A percentile compares a stretch with the other conserved stretches of the same genome.
These are phyloP conservation scores for Ceratina japonica DNA, from an alignment of 1,140 invertebrate genomes.

Conservation along the genomic window DNA sequence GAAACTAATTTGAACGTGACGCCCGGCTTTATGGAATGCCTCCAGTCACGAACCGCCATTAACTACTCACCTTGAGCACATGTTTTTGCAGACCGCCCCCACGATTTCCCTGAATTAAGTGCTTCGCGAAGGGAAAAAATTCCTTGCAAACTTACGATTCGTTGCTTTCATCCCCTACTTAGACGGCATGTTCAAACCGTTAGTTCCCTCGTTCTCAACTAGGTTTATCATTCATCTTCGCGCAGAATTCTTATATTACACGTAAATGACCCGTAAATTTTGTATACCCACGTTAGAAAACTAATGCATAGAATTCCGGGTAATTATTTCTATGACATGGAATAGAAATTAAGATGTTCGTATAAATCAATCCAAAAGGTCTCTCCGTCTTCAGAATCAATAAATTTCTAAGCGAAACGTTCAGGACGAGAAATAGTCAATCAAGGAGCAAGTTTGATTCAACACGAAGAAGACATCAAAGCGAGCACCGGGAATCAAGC, in stretches of 20 bases:
- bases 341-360: not conserved
- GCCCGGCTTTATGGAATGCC: conserved; percentile 36
- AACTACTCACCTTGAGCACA: conserved; percentile 23
- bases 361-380: too few species aligned
- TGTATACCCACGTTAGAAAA: too few species aligned
- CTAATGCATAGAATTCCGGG: too few species aligned
- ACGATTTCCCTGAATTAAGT: conserved; percentile 13
- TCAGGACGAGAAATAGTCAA: not conserved
- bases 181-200: not conserved
- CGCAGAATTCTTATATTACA: too few species aligned
- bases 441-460: not conserved
- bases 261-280: too few species aligned
- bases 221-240: not conserved
- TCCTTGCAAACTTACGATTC: not conserved
- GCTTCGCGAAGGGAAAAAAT: not conserved
- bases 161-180: not conserved
- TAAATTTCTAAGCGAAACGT: not conserved
- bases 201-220: not conserved
- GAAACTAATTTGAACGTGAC: conserved; percentile 47
- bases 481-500: not conserved
- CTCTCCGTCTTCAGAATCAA: not conserved
- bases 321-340: not conserved
- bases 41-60: conserved; percentile 36
- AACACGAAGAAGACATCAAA: not conserved
- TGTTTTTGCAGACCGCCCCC: conserved; percentile 13